phyloP scores from a whole-genome alignment of 2,888 invertebrate genomes.

The Orthosia gracilis region DNA sequence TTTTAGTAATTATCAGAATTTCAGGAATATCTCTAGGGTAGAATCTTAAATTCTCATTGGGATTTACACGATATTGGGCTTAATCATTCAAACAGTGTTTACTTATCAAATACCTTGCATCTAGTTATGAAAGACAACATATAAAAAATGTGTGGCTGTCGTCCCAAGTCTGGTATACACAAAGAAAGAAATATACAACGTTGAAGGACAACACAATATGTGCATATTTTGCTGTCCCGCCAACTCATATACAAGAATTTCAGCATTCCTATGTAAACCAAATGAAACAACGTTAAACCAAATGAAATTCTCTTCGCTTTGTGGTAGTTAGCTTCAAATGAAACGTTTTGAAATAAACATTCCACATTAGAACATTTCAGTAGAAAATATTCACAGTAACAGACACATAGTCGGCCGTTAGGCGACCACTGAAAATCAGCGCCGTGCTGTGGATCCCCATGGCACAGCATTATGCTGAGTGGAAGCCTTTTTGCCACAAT shows the following conservation, averaged over 20 bases:
- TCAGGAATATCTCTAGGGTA: background rate
- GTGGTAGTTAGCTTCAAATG: conserved; percentile 27
- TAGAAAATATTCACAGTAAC: conserved; percentile 25
- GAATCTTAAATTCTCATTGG: no score
- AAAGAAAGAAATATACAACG: background rate
- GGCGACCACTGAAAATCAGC: no score
- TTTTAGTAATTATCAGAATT: background rate
- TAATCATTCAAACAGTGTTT: no score
- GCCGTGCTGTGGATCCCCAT: no score
- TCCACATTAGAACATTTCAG: conserved; percentile 27
- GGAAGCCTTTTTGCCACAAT: no score
- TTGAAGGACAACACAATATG: background rate
- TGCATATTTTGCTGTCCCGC: conserved; percentile 9
- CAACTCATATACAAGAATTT: conserved; percentile 18
- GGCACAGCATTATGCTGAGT: no score
- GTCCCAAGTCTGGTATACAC: no score
- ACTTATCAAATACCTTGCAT: no score
- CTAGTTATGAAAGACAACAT: no score
- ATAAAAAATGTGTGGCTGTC: no score
- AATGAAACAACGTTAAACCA: conserved; percentile 37
- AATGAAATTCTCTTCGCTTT: conserved; percentile 49
- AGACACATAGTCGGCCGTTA: no score
- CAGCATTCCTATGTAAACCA: conserved; percentile 17
- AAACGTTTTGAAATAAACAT: conserved; percentile 41
- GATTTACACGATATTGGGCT: no score